Evolutionary conservation across 2,797 vertebrate genomes (phyloP).

Genomic region (Melopsittacus undulatus): DNA sequence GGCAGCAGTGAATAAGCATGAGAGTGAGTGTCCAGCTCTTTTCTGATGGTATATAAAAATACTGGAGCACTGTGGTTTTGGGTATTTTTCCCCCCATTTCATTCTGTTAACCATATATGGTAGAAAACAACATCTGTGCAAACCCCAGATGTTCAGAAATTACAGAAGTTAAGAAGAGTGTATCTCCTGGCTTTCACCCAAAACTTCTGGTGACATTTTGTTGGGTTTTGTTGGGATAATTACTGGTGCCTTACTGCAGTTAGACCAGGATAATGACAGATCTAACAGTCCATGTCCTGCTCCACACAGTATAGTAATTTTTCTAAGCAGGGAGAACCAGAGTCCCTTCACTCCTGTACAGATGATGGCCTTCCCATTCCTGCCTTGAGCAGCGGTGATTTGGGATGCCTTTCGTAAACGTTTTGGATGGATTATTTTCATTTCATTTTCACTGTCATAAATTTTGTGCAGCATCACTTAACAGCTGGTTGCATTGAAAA

Average conservation of each 20-base stretch:
- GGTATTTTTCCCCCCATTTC: background rate
- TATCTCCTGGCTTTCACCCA: background rate
- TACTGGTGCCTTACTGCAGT: background rate
- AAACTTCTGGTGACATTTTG: background rate
- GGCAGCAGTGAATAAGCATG: background rate
- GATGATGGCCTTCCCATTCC: background rate
- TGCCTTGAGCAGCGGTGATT: background rate
- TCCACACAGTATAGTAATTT: background rate
- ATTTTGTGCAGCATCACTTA: background rate
- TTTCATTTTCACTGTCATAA: background rate
- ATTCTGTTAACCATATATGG: background rate
- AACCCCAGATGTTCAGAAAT: background rate
- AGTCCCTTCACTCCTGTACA: background rate
- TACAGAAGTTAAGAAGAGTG: background rate
- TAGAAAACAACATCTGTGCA: background rate
- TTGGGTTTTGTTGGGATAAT: background rate
- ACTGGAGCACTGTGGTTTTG: background rate
- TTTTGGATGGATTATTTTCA: background rate
- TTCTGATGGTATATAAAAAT: background rate
- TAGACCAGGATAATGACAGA: background rate
- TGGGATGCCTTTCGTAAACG: background rate
- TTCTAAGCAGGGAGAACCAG: background rate
- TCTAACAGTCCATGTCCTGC: background rate
- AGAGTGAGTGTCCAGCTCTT: background rate
- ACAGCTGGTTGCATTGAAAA: background rate